Conservation (phyloP, 2,113 vertebrate species). For the Sinocyclocheilus rhinocerous region DNA sequence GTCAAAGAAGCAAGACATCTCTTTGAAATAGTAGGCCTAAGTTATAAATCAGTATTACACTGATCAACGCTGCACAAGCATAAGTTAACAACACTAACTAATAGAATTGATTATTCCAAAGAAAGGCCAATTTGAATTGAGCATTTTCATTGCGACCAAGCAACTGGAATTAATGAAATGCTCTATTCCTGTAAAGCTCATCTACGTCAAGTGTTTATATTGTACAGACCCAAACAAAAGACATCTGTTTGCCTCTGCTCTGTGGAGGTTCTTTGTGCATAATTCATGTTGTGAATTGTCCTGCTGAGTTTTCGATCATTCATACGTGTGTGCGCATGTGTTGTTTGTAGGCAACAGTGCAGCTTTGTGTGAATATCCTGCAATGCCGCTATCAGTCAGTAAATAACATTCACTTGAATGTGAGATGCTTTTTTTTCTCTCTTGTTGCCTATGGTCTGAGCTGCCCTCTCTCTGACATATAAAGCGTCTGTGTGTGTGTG, state of each 20-base stretch:
- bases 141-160: neutral
- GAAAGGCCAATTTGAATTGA: neutral
- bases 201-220: neutral
- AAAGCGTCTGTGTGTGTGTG: conserved; percentile 14
- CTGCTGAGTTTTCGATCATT: conserved; percentile 25
- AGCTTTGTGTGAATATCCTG: conserved; percentile 27
- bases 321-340: neutral
- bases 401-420: conserved; percentile 27
- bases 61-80: neutral
- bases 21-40: neutral
- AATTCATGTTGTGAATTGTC: conserved; percentile 7
- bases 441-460: conserved; percentile 15
- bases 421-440: neutral
- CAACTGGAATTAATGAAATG: conserved; percentile 10
- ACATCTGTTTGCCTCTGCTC: conserved; percentile 18
- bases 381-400: neutral
- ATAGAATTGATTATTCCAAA: neutral
- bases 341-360: conserved; percentile 42
- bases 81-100: neutral
- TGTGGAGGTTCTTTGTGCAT: conserved; percentile 26
- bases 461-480: conserved; percentile 11
- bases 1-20: neutral
- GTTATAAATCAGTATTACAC: neutral
- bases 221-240: conserved; percentile 34
- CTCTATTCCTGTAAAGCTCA: neutral